Evolutionary conservation across 2,888 invertebrate species (phyloP).

Genomic region (Napeogenes sylphis): DNA sequence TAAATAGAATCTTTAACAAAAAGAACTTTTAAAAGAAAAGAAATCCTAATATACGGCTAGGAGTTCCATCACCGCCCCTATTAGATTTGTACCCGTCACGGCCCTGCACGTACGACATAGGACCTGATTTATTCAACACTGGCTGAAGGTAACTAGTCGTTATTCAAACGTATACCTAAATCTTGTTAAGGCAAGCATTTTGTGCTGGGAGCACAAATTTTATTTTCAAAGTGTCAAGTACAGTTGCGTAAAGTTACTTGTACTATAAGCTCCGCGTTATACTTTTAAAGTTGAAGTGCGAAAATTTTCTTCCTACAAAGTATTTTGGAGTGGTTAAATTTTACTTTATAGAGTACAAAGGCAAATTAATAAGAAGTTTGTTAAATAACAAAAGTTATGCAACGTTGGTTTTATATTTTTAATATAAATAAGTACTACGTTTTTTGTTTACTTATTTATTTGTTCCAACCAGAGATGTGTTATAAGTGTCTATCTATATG

Average conservation of each 20-base stretch:
- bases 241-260: slow-evolving; percentile 20
- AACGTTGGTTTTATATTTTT: too few species aligned
- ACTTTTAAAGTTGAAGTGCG: slow-evolving; percentile 18
- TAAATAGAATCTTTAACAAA: too few species aligned
- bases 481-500: too few species aligned
- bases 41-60: neutral
- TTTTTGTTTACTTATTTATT: too few species aligned
- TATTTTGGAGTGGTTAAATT: neutral
- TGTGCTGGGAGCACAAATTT: slow-evolving; percentile 13
- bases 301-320: slow-evolving; percentile 6
- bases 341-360: too few species aligned
- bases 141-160: slow-evolving; percentile 48
- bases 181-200: slow-evolving; percentile 15
- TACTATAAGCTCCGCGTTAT: slow-evolving; percentile 10
- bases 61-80: slow-evolving; percentile 13
- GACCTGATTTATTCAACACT: slow-evolving; percentile 57
- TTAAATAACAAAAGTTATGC: too few species aligned
- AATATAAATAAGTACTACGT: too few species aligned
- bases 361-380: too few species aligned
- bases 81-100: slow-evolving; percentile 48
- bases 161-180: slow-evolving; percentile 43
- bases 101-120: slow-evolving; percentile 36
- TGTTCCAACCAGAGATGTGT: too few species aligned
- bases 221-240: slow-evolving; percentile 24
- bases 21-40: neutral